Evolutionary conservation across 92 coral and sea anemone genomes (phyloP).

Genomic region (Heteractis magnifica): DNA sequence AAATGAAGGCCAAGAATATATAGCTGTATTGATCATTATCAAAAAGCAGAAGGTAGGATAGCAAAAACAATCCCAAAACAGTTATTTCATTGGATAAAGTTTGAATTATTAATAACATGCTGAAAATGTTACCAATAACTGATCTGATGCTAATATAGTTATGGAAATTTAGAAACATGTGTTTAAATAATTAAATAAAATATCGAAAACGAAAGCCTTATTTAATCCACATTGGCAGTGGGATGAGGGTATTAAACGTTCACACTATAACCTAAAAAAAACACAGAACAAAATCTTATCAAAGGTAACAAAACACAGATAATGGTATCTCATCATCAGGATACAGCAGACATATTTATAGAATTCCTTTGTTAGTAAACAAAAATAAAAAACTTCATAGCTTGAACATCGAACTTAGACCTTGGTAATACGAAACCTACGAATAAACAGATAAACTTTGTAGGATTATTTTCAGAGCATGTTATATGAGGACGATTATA

Average conservation of each 20-base stretch:
- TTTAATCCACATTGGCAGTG: neutral
- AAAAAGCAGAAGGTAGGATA: neutral
- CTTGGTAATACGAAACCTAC: neutral
- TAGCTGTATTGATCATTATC: neutral
- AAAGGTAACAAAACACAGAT: neutral
- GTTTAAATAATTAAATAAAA: neutral
- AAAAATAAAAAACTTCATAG: neutral
- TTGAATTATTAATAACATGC: neutral
- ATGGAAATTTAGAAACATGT: neutral
- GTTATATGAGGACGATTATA: neutral
- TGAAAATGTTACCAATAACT: no score
- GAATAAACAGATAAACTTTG: neutral
- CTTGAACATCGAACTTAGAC: neutral
- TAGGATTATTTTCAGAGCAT: neutral
- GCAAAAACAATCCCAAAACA: neutral
- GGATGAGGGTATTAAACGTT: neutral
- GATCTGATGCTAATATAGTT: neutral
- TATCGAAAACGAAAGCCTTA: neutral
- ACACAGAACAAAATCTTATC: neutral
- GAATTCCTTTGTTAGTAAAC: constrained; percentile 10
- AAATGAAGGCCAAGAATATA: neutral
- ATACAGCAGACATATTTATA: neutral
- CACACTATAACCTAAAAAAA: neutral
- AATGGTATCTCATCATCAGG: neutral
- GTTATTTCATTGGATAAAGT: neutral